Conservation (phyloP, 2,797 vertebrate genomes). For the Anguilla megastoma region DNA sequence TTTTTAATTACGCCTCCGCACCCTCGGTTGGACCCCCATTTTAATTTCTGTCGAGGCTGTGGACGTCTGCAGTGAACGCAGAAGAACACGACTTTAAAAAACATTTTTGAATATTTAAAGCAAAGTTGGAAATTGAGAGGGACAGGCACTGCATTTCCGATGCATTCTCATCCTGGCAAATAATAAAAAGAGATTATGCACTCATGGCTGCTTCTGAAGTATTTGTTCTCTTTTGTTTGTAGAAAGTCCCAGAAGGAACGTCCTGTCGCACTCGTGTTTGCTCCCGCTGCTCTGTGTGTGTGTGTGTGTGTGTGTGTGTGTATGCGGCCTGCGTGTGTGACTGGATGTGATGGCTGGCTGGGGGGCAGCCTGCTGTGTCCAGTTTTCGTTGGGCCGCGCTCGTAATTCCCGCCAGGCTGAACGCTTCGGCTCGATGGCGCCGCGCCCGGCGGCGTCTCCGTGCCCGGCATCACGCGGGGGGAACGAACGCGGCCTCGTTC, state of each 20-base stretch:
- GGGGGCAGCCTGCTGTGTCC: not conserved
- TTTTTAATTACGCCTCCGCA: not conserved
- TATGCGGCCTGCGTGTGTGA: not conserved
- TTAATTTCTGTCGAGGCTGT: not conserved
- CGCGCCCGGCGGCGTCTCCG: not conserved
- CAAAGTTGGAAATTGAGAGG: not conserved
- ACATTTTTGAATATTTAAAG: not conserved
- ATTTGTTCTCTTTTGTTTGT: slow-evolving; percentile 4
- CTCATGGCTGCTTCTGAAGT: slow-evolving; percentile 13
- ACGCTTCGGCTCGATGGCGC: not conserved
- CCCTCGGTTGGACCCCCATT: not conserved
- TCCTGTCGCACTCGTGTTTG: slow-evolving; percentile 29
- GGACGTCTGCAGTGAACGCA: not conserved
- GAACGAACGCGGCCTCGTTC: not conserved
- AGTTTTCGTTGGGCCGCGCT: not conserved
- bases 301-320: not conserved
- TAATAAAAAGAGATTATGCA: slow-evolving; percentile 25
- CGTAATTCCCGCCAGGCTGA: not conserved
- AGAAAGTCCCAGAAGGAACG: not conserved
- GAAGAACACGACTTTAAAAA: not conserved
- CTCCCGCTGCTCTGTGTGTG: slow-evolving; percentile 19
- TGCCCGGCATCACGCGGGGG: not conserved
- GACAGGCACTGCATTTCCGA: slow-evolving; percentile 24
- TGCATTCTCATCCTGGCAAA: slow-evolving; percentile 29
- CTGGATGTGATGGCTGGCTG: not conserved